Evolutionary conservation across 2,113 vertebrate genomes (phyloP).

Genomic region (Pomatostomus ruficeps): DNA sequence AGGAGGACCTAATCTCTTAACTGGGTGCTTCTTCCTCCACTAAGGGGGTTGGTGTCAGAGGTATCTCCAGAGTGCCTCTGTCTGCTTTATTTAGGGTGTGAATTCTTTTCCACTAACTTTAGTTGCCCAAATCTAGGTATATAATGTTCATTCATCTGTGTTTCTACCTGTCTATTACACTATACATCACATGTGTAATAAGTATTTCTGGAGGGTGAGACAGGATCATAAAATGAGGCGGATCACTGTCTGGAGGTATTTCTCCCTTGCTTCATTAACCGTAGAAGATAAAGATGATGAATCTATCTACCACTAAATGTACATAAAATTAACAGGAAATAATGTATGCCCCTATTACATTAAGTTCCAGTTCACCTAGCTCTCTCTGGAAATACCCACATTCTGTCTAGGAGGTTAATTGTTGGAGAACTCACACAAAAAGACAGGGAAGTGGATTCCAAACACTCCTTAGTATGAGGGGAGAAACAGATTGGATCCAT

Average conservation of each 20-base stretch:
- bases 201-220: not conserved
- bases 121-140: not conserved
- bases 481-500: not conserved
- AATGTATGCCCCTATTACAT: not conserved
- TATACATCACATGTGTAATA: not conserved
- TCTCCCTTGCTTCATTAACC: not conserved
- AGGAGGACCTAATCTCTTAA: not conserved
- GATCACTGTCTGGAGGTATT: not conserved
- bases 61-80: not conserved
- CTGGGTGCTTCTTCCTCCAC: not conserved
- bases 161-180: not conserved
- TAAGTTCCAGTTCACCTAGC: not conserved
- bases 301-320: not conserved
- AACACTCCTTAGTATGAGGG: not conserved
- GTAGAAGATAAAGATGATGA: not conserved
- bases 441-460: not conserved
- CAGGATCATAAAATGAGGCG: not conserved
- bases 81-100: not conserved
- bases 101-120: not conserved
- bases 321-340: not conserved
- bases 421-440: not conserved
- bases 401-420: not conserved
- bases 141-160: not conserved
- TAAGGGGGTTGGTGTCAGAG: not conserved
- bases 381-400: not conserved